Evolutionary conservation across 30 jellyfish, hydroid and myxozoan genomes (phyloP).

Genomic region (Phacellophora camtschatica): DNA sequence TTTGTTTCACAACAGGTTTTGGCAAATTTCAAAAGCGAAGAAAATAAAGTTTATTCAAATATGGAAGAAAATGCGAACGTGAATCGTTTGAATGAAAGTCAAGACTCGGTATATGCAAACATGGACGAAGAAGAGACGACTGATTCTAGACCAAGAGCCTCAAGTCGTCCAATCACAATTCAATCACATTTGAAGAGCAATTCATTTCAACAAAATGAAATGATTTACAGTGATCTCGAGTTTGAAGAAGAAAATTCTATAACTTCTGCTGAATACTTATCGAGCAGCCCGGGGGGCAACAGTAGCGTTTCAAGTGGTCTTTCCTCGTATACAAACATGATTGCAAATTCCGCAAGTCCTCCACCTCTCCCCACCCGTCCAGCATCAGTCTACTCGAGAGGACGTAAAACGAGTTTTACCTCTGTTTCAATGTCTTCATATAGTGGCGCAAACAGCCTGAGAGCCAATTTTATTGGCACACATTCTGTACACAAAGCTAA

Average conservation of each 20-base stretch:
- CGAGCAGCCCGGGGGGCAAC: constrained; percentile 76
- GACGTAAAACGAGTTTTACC: constrained; percentile 66
- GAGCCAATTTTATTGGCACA: constrained; percentile 86
- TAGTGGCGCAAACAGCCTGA: constrained; percentile 40
- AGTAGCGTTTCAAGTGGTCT: constrained; percentile 87
- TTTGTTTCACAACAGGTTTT: constrained; percentile 44
- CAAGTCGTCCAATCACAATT: constrained; percentile 65
- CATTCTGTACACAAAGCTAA: constrained; percentile 41
- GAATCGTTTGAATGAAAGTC: background rate
- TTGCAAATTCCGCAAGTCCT: constrained; percentile 67
- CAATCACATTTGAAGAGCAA: constrained; percentile 13
- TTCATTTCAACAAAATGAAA: constrained; percentile 16
- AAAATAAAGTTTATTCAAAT: constrained; percentile 35
- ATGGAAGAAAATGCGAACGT: constrained; percentile 31
- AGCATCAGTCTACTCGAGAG: constrained; percentile 49
- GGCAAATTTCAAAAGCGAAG: constrained; percentile 31
- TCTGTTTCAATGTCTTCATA: constrained; percentile 56
- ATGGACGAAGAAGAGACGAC: constrained; percentile 20
- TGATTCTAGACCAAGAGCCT: constrained; percentile 46
- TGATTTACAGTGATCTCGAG: constrained; percentile 70
- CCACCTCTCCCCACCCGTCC: constrained; percentile 84
- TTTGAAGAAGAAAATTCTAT: constrained; percentile 28
- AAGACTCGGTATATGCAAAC: constrained; percentile 55
- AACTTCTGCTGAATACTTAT: constrained; percentile 38
- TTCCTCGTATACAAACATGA: constrained; percentile 31